These are phyloP conservation scores for Morone saxatilis DNA, from an alignment of 2,113 vertebrate genomes.

Conservation along the genomic window DNA sequence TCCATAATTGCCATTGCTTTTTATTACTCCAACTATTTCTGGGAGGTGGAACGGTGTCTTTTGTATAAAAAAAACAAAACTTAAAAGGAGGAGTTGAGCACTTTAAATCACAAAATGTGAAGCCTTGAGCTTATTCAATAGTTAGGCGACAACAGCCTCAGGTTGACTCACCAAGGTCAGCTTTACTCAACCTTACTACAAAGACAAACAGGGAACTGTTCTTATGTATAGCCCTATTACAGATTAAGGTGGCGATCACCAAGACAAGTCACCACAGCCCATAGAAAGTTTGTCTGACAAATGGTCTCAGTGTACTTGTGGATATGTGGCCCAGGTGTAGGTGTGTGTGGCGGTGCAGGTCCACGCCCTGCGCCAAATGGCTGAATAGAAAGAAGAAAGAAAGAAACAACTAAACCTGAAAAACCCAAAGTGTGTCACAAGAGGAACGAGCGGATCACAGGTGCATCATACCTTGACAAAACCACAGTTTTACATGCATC, in stretches of 20 bases:
- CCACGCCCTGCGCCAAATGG: background rate
- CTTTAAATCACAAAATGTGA: background rate
- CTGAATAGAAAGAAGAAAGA: background rate
- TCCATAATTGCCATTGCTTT: background rate
- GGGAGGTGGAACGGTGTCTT: background rate
- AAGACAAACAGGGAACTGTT: constrained; percentile 28
- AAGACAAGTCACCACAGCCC: background rate
- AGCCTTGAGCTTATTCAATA: constrained; percentile 6
- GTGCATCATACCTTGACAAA: background rate
- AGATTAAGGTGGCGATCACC: background rate
- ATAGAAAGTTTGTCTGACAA: background rate
- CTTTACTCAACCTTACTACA: constrained; percentile 11
- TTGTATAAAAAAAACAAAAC: background rate
- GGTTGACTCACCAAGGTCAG: constrained; percentile 26
- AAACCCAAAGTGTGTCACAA: background rate
- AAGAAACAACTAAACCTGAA: background rate
- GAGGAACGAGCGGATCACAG: background rate
- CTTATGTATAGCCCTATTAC: background rate
- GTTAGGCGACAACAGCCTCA: constrained; percentile 24
- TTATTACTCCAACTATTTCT: background rate
- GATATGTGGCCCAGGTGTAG: background rate
- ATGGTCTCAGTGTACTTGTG: background rate
- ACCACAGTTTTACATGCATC: background rate
- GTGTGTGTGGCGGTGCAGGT: background rate
- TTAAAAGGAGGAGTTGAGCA: background rate